Percentiles rank a stretch among this genome's conserved stretches.
These are phyloP conservation scores for Uria aalge DNA, from an alignment of 2,113 vertebrate species.

Conservation along the genomic window DNA sequence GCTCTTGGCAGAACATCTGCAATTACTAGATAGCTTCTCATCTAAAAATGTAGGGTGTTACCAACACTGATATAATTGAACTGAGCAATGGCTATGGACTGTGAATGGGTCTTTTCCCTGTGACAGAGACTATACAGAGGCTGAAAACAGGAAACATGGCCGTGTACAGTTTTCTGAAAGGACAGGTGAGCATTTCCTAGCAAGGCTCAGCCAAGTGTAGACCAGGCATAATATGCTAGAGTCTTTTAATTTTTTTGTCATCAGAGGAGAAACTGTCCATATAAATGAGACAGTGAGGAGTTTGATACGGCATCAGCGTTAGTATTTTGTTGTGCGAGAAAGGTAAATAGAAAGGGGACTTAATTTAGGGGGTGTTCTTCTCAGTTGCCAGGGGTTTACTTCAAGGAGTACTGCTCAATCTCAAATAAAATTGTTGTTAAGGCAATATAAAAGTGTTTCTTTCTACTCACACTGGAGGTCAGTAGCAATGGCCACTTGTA, in stretches of 20 bases:
- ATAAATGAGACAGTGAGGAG: not conserved
- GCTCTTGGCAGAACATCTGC: conserved; percentile 44
- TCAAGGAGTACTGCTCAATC: not conserved
- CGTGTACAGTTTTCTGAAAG: not conserved
- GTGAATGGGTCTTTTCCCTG: not conserved
- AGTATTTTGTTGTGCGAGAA: not conserved
- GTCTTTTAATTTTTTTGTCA: not conserved
- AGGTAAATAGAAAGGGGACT: not conserved
- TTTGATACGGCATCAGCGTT: not conserved
- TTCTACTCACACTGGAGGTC: not conserved
- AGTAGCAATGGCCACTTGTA: not conserved
- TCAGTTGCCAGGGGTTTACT: not conserved
- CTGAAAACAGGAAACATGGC: not conserved
- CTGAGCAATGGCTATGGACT: not conserved
- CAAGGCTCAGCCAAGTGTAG: not conserved
- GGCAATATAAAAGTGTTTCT: not conserved
- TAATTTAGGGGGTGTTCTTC: not conserved
- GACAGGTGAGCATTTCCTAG: not conserved
- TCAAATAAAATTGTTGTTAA: not conserved
- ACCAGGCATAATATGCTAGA: not conserved
- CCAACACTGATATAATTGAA: not conserved
- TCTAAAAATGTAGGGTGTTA: not conserved
- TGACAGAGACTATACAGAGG: not conserved
- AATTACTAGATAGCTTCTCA: conserved; percentile 22
- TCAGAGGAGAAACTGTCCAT: not conserved